A percentile compares a stretch with the other conserved stretches of the same genome.
phyloP scores from a whole-genome alignment of 2,888 invertebrate species.

The Conops quadrifasciatus region DNA sequence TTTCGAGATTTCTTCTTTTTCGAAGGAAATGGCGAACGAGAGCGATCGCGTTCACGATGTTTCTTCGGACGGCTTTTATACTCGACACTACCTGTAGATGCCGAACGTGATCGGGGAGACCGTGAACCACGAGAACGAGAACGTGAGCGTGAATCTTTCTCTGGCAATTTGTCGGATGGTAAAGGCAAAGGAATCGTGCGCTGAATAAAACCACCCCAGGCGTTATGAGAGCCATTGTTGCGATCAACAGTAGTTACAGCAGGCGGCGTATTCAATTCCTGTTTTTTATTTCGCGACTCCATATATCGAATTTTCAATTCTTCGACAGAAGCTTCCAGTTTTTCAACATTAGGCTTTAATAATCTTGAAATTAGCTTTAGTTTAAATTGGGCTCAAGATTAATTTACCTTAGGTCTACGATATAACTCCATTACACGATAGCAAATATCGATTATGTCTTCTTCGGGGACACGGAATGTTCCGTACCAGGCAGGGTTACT shows the following conservation, averaged over 20 bases:
- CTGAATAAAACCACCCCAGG: conserved; percentile 75
- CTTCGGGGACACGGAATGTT: conserved; percentile 85
- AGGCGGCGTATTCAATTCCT: conserved; percentile 62
- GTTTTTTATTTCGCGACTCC: conserved; percentile 62
- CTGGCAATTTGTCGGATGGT: conserved; percentile 56
- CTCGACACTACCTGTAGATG: conserved; percentile 47
- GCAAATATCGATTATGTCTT: conserved; percentile 85
- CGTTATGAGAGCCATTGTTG: conserved; percentile 71
- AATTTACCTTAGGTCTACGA: conserved; percentile 75
- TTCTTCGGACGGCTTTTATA: conserved; percentile 53
- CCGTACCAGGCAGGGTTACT: conserved; percentile 89
- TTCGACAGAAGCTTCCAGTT: conserved; percentile 78
- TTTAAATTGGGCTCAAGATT: not conserved
- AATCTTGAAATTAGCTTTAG: conserved; percentile 46
- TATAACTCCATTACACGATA: conserved; percentile 84
- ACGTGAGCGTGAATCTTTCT: conserved; percentile 59
- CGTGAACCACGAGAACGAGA: conserved; percentile 52
- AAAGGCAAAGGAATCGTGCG: conserved; percentile 62
- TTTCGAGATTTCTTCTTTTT: conserved; percentile 63
- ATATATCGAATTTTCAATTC: conserved; percentile 77
- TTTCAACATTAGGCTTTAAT: conserved; percentile 73
- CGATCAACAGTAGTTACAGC: conserved; percentile 68
- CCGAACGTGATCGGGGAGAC: conserved; percentile 51
- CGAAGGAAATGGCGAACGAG: conserved; percentile 54
- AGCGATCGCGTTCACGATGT: conserved; percentile 50